Conservation (phyloP, 2,888 invertebrate species). For the Agyllia agylla region DNA sequence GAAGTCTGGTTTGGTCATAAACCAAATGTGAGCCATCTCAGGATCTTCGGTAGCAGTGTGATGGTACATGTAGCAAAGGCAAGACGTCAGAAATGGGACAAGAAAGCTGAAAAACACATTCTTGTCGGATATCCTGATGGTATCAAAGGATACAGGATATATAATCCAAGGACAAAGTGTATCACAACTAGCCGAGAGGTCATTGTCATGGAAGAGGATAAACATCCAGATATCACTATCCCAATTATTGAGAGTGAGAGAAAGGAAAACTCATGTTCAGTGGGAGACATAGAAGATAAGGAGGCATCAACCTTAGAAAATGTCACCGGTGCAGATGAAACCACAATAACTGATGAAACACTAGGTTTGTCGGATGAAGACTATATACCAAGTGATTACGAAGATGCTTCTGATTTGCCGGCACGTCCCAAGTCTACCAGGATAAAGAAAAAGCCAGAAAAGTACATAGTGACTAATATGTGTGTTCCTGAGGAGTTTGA, state of each 20-base stretch:
- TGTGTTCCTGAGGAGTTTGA: no score
- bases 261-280: background rate
- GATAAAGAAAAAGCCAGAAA: background rate
- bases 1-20: background rate
- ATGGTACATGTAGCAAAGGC: background rate
- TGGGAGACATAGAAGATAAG: background rate
- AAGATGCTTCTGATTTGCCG: no score
- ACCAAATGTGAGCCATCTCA: background rate
- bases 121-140: background rate
- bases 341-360: no score
- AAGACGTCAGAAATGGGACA: background rate
- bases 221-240: no score
- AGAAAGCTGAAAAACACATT: background rate
- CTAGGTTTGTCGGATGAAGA: no score
- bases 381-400: no score
- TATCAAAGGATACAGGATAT: background rate
- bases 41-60: background rate
- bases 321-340: no score
- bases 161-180: background rate
- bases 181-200: background rate
- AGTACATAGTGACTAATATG: background rate
- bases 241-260: no score
- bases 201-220: no score
- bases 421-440: no score
- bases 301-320: no score